These are phyloP conservation scores for Felis catus DNA, from an alignment of 2,113 vertebrate species.

Conservation along the genomic window DNA sequence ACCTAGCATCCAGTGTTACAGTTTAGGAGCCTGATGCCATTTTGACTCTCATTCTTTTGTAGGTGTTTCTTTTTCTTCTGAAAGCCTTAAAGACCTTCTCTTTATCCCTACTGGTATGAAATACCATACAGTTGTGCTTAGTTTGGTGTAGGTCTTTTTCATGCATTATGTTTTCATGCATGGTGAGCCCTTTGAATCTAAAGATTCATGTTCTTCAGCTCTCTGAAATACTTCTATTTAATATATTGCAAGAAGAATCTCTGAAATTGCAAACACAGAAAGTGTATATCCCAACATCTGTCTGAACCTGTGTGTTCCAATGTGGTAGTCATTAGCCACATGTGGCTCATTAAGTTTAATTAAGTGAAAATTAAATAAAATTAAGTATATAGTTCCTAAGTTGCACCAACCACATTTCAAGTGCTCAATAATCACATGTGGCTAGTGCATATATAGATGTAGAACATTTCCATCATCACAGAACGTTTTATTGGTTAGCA, in stretches of 20 bases:
- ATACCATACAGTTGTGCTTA: background rate
- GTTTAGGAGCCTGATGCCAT: background rate
- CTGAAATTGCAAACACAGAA: background rate
- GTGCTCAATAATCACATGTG: background rate
- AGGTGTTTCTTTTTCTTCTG: background rate
- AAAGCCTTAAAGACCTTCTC: background rate
- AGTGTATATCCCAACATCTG: background rate
- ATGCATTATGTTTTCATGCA: background rate
- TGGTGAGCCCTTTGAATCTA: background rate
- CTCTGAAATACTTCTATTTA: conserved; percentile 12
- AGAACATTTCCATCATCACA: background rate
- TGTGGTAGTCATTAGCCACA: background rate
- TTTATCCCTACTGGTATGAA: background rate
- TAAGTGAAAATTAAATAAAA: background rate
- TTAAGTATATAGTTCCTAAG: background rate
- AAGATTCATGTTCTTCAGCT: background rate
- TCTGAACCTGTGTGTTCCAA: background rate
- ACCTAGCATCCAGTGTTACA: background rate
- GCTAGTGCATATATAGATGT: background rate
- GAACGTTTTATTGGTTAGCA: background rate
- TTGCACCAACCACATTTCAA: background rate
- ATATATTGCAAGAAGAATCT: background rate
- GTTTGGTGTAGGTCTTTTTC: background rate
- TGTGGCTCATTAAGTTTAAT: background rate
- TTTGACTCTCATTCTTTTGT: background rate